phyloP scores from a whole-genome alignment of 1,140 invertebrate species.

The Zaprionus kolodkinae region DNA sequence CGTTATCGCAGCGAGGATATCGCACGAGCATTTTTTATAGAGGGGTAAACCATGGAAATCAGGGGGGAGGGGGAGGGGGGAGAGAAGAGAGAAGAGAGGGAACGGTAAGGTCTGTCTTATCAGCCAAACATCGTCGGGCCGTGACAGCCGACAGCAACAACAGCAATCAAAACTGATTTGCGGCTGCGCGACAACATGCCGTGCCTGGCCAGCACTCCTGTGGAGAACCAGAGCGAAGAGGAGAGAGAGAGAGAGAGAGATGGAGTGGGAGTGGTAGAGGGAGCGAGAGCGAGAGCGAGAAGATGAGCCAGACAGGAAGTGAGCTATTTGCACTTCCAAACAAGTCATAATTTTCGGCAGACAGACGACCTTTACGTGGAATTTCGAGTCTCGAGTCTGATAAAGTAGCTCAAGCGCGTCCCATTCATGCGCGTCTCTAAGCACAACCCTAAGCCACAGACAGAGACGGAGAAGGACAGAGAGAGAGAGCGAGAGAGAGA shows the following conservation, averaged over 20 bases:
- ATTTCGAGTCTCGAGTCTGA: constrained; percentile 46
- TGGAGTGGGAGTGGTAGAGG: no score
- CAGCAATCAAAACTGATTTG: constrained; percentile 51
- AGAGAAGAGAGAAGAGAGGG: constrained; percentile 41
- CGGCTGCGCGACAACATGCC: constrained; percentile 50
- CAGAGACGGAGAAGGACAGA: not conserved
- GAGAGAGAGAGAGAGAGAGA: constrained; percentile 1
- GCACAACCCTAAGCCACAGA: constrained; percentile 5
- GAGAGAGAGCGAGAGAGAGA: constrained; percentile 1
- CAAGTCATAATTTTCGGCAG: constrained; percentile 82
- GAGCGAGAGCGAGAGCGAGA: not conserved
- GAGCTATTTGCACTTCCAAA: constrained; percentile 81
- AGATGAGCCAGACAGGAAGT: constrained; percentile 67
- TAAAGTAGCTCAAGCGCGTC: constrained; percentile 48
- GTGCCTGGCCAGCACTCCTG: constrained; percentile 2
- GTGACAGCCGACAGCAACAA: constrained; percentile 68
- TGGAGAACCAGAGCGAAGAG: not conserved
- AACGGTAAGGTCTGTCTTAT: constrained; percentile 59
- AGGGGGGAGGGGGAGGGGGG: constrained; percentile 2
- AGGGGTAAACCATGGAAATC: not conserved
- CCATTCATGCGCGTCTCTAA: constrained; percentile 31
- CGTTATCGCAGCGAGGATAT: constrained; percentile 62
- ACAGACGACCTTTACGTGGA: constrained; percentile 68
- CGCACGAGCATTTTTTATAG: not conserved
- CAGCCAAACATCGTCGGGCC: constrained; percentile 67